Conservation (phyloP, 1,140 invertebrate species). For the Pemphigus obesinymphae region DNA sequence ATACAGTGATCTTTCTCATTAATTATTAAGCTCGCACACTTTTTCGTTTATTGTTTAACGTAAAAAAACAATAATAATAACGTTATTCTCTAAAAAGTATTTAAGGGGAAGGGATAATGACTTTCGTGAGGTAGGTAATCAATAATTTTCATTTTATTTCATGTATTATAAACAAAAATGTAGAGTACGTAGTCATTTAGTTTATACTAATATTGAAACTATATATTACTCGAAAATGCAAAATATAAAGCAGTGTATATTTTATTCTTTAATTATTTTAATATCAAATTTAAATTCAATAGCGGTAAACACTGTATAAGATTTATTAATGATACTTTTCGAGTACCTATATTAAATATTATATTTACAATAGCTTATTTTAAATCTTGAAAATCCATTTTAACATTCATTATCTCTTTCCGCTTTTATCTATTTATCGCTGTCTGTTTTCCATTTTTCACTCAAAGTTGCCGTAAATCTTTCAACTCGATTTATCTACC, state of each 20-base stretch:
- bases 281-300: background rate
- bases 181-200: too few relatives aligned
- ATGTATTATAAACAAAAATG: background rate
- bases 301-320: background rate
- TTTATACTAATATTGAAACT: background rate
- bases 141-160: background rate
- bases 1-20: background rate
- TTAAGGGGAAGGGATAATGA: background rate
- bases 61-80: constrained; percentile 1
- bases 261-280: background rate
- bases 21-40: background rate
- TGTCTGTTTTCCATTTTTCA: background rate
- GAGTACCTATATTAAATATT: background rate
- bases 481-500: background rate
- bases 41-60: background rate
- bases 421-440: background rate
- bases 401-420: background rate
- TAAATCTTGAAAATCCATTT: background rate
- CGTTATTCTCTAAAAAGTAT: background rate
- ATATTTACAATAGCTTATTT: background rate
- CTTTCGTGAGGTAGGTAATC: background rate
- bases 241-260: background rate
- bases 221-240: background rate
- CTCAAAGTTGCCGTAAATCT: background rate
- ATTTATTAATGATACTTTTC: too few relatives aligned